Evolutionary conservation across 2,888 invertebrate species (phyloP), one percentile per base, ranked within the genome.

Genomic region (Celastrina argiolus): DNA sequence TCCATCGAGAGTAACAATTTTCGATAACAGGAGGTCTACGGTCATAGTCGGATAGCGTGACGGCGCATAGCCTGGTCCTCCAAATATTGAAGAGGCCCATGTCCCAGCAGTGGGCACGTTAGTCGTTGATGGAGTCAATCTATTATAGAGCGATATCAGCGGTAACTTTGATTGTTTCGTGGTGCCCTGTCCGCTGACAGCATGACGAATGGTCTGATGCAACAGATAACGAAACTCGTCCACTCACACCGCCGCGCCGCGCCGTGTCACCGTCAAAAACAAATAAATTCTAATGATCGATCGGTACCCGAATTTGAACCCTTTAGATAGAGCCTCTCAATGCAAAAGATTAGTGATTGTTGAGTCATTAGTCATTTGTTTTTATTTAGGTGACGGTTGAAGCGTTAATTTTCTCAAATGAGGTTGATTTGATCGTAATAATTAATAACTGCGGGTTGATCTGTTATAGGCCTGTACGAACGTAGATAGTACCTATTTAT

Each of bases 261-360:
- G 84, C 84, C 85, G 85, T 87, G 87, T 88, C 88, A 85, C 84
- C 84, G 81, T 84, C 83, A 85, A 88, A 89, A 89, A 89, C 85
- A 87, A 88, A 87, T 85, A 90, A 89, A 85, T 85, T 83, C 84
- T 83, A 86, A 88, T 91, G 90, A 91, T 90, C 85, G 90, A 91
- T 91, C 84, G 88, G 78, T 76, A 79, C 81, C 81, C 82, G 81
- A 78, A 82, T 85, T 86, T 84, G 85, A 82, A 80, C 79, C 80
- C 84, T 83, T 85, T 84, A 87, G 84, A 84, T 81, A 81, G 77
- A 71, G 80, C 79, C 85, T 88, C 87, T 87, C 78, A 73, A 75
- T 73, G 73, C 71, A 72, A 74, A 74, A 61, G 61, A 36, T 59
- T 51, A 26, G 22, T 51, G 18, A 45, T 18, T 22, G 5, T 2